Evolutionary conservation across 1,140 invertebrate genomes (phyloP).

Genomic region (Meloidogyne chitwoodi): DNA sequence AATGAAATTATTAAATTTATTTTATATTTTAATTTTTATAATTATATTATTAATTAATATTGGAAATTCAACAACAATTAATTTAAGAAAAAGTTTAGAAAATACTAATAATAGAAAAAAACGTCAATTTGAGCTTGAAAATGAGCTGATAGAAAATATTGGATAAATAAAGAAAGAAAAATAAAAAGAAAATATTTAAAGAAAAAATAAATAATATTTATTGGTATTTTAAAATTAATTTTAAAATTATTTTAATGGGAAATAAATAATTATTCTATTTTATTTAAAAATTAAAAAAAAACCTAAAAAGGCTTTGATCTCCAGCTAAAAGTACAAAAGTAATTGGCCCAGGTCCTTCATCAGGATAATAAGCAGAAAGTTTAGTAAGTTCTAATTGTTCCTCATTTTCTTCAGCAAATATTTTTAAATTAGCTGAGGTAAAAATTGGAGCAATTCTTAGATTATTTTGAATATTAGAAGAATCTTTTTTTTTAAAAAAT

Average conservation of each 20-base stretch:
- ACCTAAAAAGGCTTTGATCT: slow-evolving; percentile 43
- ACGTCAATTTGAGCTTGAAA: background rate
- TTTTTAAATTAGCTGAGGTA: slow-evolving; percentile 36
- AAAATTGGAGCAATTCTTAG: slow-evolving; percentile 48
- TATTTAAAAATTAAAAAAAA: background rate
- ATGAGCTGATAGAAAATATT: background rate
- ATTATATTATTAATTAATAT: background rate
- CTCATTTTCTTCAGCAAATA: slow-evolving; percentile 53
- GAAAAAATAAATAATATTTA: too few species aligned
- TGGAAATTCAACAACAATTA: background rate
- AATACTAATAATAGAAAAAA: background rate
- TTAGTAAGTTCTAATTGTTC: slow-evolving; percentile 49
- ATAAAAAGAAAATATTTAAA: background rate
- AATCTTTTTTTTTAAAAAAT: slow-evolving; percentile 6
- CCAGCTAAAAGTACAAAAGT: slow-evolving; percentile 47
- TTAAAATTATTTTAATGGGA: too few species aligned
- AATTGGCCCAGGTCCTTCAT: slow-evolving; percentile 44
- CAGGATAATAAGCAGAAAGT: slow-evolving; percentile 48
- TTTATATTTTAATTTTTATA: background rate
- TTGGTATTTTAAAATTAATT: too few species aligned
- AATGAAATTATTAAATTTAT: background rate
- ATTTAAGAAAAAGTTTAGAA: too few species aligned
- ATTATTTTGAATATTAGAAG: background rate
- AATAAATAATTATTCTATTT: background rate
- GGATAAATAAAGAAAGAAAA: background rate